phyloP scores from a whole-genome alignment of 2,888 invertebrate species.

The Empis livida region DNA sequence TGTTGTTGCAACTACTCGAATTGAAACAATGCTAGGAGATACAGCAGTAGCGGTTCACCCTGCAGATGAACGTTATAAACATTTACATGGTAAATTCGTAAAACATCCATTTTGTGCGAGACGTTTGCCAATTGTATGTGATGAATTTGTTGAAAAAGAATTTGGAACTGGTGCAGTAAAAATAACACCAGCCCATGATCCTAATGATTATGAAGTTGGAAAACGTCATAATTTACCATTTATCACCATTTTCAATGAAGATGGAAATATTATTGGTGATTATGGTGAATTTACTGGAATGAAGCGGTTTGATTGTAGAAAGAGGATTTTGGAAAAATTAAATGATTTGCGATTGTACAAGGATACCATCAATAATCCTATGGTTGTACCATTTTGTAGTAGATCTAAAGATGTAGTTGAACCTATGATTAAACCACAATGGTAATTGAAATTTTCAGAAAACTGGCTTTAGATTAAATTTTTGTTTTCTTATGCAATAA shows the following conservation, averaged over 20 bases:
- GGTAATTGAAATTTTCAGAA: constrained; percentile 43
- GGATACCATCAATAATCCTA: constrained; percentile 77
- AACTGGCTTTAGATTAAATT: not conserved
- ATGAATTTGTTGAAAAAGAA: constrained; percentile 85
- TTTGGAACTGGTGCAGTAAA: constrained; percentile 99
- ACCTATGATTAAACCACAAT: constrained; percentile 90
- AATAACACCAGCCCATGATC: constrained; percentile 96
- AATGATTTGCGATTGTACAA: constrained; percentile 58
- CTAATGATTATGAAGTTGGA: constrained; percentile 92
- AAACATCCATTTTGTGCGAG: constrained; percentile 81
- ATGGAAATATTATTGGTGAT: constrained; percentile 69
- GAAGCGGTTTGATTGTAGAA: constrained; percentile 83
- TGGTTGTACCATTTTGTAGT: constrained; percentile 93
- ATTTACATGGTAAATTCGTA: constrained; percentile 67
- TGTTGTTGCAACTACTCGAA: constrained; percentile 91
- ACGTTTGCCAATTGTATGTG: constrained; percentile 75
- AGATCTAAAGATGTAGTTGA: constrained; percentile 97
- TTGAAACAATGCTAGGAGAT: constrained; percentile 98
- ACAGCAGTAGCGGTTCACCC: constrained; percentile 98
- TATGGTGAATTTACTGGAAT: constrained; percentile 72
- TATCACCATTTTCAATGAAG: constrained; percentile 81
- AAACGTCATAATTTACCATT: constrained; percentile 76
- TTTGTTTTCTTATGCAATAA: not conserved
- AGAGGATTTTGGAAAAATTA: constrained; percentile 62
- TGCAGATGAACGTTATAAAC: constrained; percentile 69